Evolutionary conservation across 2,888 invertebrate species (phyloP).

Genomic region (Dinocampus coccinellae): DNA sequence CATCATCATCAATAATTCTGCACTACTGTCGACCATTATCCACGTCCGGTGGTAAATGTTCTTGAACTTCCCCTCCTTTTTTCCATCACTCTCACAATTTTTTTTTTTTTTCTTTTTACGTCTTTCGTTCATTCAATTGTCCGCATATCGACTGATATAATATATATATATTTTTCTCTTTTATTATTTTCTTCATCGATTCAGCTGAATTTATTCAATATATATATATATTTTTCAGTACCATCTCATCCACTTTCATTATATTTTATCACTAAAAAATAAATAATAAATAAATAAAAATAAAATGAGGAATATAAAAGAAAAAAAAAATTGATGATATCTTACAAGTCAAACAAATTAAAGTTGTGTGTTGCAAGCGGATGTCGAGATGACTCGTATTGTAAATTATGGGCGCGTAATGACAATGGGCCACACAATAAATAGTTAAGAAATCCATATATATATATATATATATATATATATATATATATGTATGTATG

Average conservation of each 20-base stretch:
- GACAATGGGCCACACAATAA: constrained; percentile 45
- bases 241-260: too few relatives aligned
- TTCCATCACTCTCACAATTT: too few relatives aligned
- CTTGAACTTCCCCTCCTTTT: too few relatives aligned
- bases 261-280: neutral
- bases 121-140: constrained; percentile 30
- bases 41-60: constrained; percentile 58
- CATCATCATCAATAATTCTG: neutral
- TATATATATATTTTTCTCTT: neutral
- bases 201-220: neutral
- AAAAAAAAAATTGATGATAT: neutral
- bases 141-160: constrained; percentile 9
- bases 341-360: neutral
- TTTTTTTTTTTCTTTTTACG: too few relatives aligned
- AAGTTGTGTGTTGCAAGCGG: constrained; percentile 23
- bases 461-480: neutral
- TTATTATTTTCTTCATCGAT: neutral
- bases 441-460: constrained; percentile 47
- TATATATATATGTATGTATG: constrained; percentile 12
- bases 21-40: constrained; percentile 56
- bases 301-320: too few relatives aligned
- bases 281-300: neutral
- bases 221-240: too few relatives aligned
- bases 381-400: constrained; percentile 34
- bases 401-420: constrained; percentile 38